phyloP scores from a whole-genome alignment of 2,113 vertebrate genomes.

The Cephalopterus ornatus region DNA sequence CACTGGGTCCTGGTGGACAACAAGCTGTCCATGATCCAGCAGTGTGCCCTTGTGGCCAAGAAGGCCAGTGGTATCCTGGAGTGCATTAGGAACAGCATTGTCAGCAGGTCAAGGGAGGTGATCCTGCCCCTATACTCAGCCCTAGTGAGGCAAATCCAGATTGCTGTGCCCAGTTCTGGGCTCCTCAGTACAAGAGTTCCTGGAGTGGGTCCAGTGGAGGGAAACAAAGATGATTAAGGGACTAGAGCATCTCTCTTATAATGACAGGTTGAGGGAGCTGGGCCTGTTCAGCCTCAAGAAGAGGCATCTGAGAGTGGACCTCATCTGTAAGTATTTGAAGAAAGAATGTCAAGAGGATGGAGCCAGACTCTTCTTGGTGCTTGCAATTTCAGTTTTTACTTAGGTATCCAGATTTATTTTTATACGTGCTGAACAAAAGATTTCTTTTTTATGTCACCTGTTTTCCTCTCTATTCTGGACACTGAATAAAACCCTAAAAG shows the following conservation, averaged over 20 bases:
- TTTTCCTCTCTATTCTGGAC: not conserved
- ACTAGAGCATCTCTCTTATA: not conserved
- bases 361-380: fast-evolving
- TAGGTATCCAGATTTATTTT: not conserved
- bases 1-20: not conserved
- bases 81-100: not conserved
- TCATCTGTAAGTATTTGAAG: not conserved
- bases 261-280: not conserved
- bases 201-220: not conserved
- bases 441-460: not conserved
- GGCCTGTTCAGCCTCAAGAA: not conserved
- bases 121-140: not conserved
- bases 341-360: not conserved
- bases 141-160: not conserved
- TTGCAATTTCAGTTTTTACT: not conserved
- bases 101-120: not conserved
- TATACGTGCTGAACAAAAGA: not conserved
- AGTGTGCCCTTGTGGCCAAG: not conserved
- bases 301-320: not conserved
- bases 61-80: not conserved
- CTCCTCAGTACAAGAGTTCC: not conserved
- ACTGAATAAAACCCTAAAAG: fast-evolving
- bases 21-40: not conserved
- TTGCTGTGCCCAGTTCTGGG: not conserved
- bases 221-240: not conserved